Base-by-base conservation (phyloP, 2,797 vertebrate genomes). In the Chelmon rostratus region DNA sequence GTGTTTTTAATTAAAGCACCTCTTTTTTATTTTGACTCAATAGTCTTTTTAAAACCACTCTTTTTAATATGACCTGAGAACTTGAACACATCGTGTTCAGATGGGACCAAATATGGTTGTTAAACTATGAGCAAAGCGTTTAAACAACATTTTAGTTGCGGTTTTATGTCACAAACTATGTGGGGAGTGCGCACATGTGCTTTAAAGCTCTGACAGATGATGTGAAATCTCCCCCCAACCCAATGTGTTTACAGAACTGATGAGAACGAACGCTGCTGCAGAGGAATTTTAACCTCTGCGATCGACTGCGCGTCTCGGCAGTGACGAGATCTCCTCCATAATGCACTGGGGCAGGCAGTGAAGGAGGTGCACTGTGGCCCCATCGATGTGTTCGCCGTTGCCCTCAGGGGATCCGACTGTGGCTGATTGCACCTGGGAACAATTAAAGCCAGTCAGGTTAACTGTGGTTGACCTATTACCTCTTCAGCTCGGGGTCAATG, bases 391-490 rank as follows among this genome's bases (percentile, higher is more conserved):
- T 75, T 49, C 13, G 35, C 19, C 50, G 42, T 28, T 33, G 73
- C 78, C 82, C 83, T 78, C 53, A 0, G 81, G 86, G 81, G 66
- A 66, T 68, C 61, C n/a, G 38, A 74, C 65, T n/a, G 74, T 25
- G 75, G n/a, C 53, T 78, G 86, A 87, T 87, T 82, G 82, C 86
- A 86, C 73, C 83, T 90, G 88, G 88, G 88, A 90, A 80, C 88
- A 88, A 88, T 93, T 89, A 90, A 66, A 89, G 76, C 61, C 85
- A 62, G 81, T 78, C 64, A 82, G 86, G 90, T 92, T 90, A 91
- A 92, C 78, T 79, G 79, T 42, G 50, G 58, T 10, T 64, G 88
- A 91, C 85, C 92, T 73, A 4, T 53, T 57, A 31, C 59, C 78
- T 74, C 73, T 64, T 70, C 54, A 75, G 69, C 63, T 67, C 2